Evolutionary conservation across 1,140 invertebrate genomes (phyloP).

Genomic region (Octopus sinensis): DNA sequence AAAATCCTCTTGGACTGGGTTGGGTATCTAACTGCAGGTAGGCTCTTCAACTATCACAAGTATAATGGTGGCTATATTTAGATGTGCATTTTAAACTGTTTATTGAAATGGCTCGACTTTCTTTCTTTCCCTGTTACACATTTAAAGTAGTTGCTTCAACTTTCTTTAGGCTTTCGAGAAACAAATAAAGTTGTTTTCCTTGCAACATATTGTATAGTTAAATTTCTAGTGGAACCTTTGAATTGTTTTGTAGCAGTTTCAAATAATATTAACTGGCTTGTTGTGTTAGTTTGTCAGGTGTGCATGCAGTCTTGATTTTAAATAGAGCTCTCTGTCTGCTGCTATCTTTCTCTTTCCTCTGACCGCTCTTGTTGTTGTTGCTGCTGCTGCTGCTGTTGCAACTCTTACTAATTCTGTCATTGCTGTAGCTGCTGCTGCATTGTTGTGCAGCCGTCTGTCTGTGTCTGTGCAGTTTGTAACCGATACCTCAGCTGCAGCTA

Average conservation of each 20-base stretch:
- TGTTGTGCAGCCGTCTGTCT: constrained; percentile 9
- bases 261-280: neutral
- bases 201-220: neutral
- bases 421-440: neutral
- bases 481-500: neutral
- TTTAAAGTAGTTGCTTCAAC: too few relatives aligned
- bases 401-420: neutral
- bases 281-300: constrained; percentile 4
- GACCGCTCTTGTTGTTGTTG: neutral
- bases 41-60: neutral
- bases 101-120: too few relatives aligned
- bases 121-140: too few relatives aligned
- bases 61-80: too few relatives aligned
- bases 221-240: neutral
- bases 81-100: too few relatives aligned
- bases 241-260: neutral
- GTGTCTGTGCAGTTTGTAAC: constrained; percentile 10
- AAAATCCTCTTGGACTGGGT: neutral
- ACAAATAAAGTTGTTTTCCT: too few relatives aligned
- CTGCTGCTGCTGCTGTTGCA: neutral
- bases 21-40: neutral
- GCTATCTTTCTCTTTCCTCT: neutral
- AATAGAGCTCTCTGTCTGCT: neutral
- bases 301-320: neutral
- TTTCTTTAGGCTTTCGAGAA: too few relatives aligned